Percentiles rank a stretch among this genome's conserved stretches.
These are phyloP conservation scores for Aptenodytes forsteri DNA, from an alignment of 2,113 vertebrate genomes.

Conservation along the genomic window DNA sequence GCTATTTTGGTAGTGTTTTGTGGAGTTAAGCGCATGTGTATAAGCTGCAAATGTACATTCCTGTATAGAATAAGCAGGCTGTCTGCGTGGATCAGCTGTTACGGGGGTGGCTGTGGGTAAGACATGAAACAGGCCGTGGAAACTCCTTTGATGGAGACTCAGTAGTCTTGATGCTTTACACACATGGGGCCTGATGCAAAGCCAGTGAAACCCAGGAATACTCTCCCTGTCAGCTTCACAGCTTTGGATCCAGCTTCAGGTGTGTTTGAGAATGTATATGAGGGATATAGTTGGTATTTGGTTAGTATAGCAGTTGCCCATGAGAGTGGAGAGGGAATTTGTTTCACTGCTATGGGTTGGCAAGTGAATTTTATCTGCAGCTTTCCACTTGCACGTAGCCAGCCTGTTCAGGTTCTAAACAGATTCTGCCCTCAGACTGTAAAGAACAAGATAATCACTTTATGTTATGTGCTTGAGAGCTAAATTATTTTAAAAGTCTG, in stretches of 20 bases:
- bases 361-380: conserved; percentile 21
- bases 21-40: neutral
- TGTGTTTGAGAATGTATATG: neutral
- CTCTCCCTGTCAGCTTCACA: neutral
- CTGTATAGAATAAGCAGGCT: conserved; percentile 26
- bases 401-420: conserved; percentile 51
- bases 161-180: neutral
- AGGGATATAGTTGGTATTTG: neutral
- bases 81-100: conserved; percentile 44
- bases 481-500: conserved; percentile 62
- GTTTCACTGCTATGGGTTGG: neutral
- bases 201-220: neutral
- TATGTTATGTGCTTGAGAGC: conserved; percentile 52
- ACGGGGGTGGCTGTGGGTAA: conserved; percentile 37
- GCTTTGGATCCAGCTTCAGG: neutral
- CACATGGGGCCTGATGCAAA: neutral
- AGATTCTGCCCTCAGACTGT: conserved; percentile 50
- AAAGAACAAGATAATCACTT: conserved; percentile 51
- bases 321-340: neutral
- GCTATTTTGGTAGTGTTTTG: conserved; percentile 35
- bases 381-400: neutral
- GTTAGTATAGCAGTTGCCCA: neutral
- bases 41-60: conserved; percentile 47
- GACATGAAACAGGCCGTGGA: conserved; percentile 8
- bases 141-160: neutral